Conservation (phyloP, 2,113 vertebrate species). For the Menura novaehollandiae region DNA sequence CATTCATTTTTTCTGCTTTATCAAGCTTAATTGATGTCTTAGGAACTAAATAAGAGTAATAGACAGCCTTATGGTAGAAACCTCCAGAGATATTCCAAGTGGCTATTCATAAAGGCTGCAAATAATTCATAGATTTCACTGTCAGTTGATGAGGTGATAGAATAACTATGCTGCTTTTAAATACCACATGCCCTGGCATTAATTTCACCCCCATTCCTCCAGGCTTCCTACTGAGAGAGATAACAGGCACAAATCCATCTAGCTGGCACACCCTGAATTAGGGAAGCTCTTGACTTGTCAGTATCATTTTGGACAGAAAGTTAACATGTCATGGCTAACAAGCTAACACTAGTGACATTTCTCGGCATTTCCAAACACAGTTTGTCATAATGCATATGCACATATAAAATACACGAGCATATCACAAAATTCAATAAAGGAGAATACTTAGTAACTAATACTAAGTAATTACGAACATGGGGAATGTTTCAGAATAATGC, state of each 20-base stretch:
- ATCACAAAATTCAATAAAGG: not conserved
- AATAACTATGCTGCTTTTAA: conserved; percentile 3
- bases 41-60: conserved; percentile 63
- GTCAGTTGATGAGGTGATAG: not conserved
- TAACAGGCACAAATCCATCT: conserved; percentile 3
- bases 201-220: not conserved
- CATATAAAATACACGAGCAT: not conserved
- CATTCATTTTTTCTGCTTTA: conserved; percentile 69
- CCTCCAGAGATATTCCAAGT: conserved; percentile 50
- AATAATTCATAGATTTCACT: conserved; percentile 51
- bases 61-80: conserved; percentile 35
- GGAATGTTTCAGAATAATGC: not conserved
- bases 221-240: not conserved
- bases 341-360: not conserved
- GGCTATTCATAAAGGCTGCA: conserved; percentile 33
- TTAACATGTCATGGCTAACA: not conserved
- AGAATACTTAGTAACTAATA: not conserved
- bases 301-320: not conserved
- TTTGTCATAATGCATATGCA: conserved; percentile 3
- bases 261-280: not conserved
- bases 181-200: not conserved
- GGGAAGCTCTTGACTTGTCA: conserved; percentile 19
- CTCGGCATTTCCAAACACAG: not conserved
- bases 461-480: not conserved
- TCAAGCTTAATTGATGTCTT: conserved; percentile 69